Evolutionary conservation across 2,113 vertebrate genomes (phyloP).

Genomic region (Salvelinus fontinalis): DNA sequence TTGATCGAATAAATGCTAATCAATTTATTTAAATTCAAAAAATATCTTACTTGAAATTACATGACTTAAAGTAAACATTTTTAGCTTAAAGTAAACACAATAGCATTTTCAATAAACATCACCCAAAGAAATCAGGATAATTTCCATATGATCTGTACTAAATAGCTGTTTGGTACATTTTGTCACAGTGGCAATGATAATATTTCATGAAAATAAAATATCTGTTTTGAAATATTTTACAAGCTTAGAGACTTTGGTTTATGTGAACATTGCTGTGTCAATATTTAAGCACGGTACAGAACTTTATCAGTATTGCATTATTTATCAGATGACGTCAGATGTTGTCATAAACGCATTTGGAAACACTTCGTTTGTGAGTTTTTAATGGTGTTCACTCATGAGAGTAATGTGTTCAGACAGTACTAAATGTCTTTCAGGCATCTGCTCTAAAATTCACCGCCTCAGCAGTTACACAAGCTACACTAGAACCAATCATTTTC

Average conservation of each 20-base stretch:
- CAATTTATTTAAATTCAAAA: too few relatives aligned
- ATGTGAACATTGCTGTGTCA: slow-evolving; percentile 12
- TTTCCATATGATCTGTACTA: too few relatives aligned
- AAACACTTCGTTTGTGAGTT: slow-evolving; percentile 40
- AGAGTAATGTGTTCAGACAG: slow-evolving; percentile 14
- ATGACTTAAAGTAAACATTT: too few relatives aligned
- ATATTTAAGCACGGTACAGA: slow-evolving; percentile 43
- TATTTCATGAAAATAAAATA: too few relatives aligned
- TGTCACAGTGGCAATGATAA: too few relatives aligned
- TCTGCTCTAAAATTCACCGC: slow-evolving; percentile 32
- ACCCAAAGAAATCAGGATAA: too few relatives aligned
- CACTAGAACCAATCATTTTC: neutral
- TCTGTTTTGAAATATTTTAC: neutral
- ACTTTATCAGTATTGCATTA: slow-evolving; percentile 36
- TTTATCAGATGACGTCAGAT: slow-evolving; percentile 37
- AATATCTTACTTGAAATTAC: too few relatives aligned
- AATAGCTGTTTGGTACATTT: too few relatives aligned
- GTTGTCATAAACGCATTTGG: slow-evolving; percentile 49
- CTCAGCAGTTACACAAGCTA: slow-evolving; percentile 27
- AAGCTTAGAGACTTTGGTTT: slow-evolving; percentile 16
- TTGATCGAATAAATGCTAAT: neutral
- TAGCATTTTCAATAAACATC: too few relatives aligned
- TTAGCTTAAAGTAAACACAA: too few relatives aligned
- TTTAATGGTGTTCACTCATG: slow-evolving; percentile 19
- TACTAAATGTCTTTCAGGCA: slow-evolving; percentile 12